These are phyloP conservation scores for Ephialtes manifestator DNA, from an alignment of 2,888 invertebrate species.

Conservation along the genomic window DNA sequence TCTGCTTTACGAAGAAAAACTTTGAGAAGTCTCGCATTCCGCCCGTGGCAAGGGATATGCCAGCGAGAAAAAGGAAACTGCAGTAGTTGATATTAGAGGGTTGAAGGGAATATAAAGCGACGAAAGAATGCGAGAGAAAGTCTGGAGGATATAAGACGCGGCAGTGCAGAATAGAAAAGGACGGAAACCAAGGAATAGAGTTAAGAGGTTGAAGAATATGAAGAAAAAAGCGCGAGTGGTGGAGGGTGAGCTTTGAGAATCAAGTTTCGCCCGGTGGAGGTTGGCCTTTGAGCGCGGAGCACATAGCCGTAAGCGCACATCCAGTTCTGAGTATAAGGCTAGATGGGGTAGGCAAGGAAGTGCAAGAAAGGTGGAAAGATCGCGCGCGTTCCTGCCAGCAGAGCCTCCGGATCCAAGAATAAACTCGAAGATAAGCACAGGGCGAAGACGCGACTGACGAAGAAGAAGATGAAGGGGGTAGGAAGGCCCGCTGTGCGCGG, in stretches of 20 bases:
- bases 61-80: slow-evolving; percentile 28
- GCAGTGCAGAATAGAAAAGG: not conserved
- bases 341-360: slow-evolving; percentile 15
- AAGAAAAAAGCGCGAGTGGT: slow-evolving; percentile 18
- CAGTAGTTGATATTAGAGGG: slow-evolving; percentile 46
- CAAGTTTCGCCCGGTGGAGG: slow-evolving; percentile 55
- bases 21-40: slow-evolving; percentile 19
- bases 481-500: slow-evolving; percentile 17
- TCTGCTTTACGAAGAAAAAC: slow-evolving; percentile 5
- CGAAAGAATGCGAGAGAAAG: slow-evolving; percentile 14
- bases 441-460: slow-evolving; percentile 20
- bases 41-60: not conserved
- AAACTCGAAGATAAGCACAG: slow-evolving; percentile 64
- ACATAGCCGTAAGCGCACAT: slow-evolving; percentile 65
- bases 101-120: slow-evolving; percentile 24
- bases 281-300: slow-evolving; percentile 51
- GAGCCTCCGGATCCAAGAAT: slow-evolving; percentile 52
- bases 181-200: slow-evolving; percentile 36
- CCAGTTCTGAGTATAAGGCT: slow-evolving; percentile 54
- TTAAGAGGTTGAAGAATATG: slow-evolving; percentile 44
- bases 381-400: slow-evolving; percentile 23
- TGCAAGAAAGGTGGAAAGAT: slow-evolving; percentile 40
- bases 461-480: slow-evolving; percentile 6
- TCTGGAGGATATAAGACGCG: slow-evolving; percentile 24
- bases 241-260: slow-evolving; percentile 57